Evolutionary conservation across 2,797 vertebrate species (phyloP), one percentile per base, ranked within the genome.

Genomic region (Phoebastria nigripes): DNA sequence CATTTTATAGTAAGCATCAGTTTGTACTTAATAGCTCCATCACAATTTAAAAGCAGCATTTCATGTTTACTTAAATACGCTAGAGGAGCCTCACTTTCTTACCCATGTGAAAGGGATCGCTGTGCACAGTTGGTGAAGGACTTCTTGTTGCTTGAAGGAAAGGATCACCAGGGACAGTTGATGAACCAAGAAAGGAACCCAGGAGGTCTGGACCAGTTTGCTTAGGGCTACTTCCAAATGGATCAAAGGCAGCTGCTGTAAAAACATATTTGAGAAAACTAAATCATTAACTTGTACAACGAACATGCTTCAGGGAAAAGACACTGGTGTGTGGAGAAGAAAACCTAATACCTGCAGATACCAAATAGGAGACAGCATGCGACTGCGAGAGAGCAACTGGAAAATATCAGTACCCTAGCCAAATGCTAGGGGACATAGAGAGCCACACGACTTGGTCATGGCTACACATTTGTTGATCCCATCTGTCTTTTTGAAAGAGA

Each of bases 141-240:
- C 99, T 99, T 96, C 98, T 98, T 78, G 99, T 98, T 62, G 98
- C 98, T 97, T 99, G 99, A 96, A 99, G 98, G 96, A 99, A 99
- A 89, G 99, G 98, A 97, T 99, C 99, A 76, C 98, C 97, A 78
- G 98, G 98, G 94, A 97, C 90, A 87, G 98, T 98, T 97, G 99
- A 98, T 96, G 98, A 98, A 94, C 98, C 98, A 54, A 99, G 98
- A 93, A 99, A 99, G 66, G 99, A 98, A 19, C 99, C 98, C 97
- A 99, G 98, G 96, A 99, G 97, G 97, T 99, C 99, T 87, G 99
- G 99, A 89, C 98, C 98, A 25, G 99, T 98, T n/a, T 99, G 98
- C 96, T 98, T 98, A 58, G 99, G 97, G 91, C 98, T 98, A 2
- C 98, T 96, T 93, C 99, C 99, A 89, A 99, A 99, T 4, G 98